Base-by-base conservation (phyloP, 2,888 invertebrate genomes). In the Lordiphosa fenestrarum region DNA sequence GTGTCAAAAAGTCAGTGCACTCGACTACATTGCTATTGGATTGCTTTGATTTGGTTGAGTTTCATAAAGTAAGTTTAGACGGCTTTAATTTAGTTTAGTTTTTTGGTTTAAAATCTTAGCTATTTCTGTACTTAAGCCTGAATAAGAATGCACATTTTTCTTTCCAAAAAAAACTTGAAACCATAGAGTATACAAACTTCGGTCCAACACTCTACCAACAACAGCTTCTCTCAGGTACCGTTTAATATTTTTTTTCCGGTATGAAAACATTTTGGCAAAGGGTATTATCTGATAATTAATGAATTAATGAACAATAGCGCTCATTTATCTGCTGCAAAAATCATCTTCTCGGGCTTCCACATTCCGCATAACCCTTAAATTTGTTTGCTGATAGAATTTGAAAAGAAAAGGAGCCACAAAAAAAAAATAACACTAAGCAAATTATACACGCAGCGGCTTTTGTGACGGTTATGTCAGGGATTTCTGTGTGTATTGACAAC, bases 311-410 rank as follows among this genome's bases (percentile, higher is more conserved):
- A 68, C 62, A 67, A 61, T 52, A 53, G 62, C 39, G 0, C 60
- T 66, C 67, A 63, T 63, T 66, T 66, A 66, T 66, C 62, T 63
- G 58, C 67, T 50, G 49, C 65, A 63, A 66, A 64, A 51, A 64
- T 52, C 61, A 50, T 67, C 66, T 62, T 66, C 41, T 66, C 41
- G 57, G 21, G 23, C 23, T 6, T 6, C 23, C 23, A 30, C 30
- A 30, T 30, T 9, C 30, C 4, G 42, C 58, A 36, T 53, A 53
- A 19, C 68, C 52, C 46, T 30, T 30, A 50, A 76, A 85, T 80
- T 84, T 77, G 86, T 84, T 84, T 69, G 71, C 78, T 74, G 85
- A 85, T 81, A 82, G 82, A 73, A 85, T 66, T 59, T 71, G 59
- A 78, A 85, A 68, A 68, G 70, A 84, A 71, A 65, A 84, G 9